Evolutionary conservation across 2,113 vertebrate species (phyloP).

Genomic region (Lycocorax pyrrhopterus): DNA sequence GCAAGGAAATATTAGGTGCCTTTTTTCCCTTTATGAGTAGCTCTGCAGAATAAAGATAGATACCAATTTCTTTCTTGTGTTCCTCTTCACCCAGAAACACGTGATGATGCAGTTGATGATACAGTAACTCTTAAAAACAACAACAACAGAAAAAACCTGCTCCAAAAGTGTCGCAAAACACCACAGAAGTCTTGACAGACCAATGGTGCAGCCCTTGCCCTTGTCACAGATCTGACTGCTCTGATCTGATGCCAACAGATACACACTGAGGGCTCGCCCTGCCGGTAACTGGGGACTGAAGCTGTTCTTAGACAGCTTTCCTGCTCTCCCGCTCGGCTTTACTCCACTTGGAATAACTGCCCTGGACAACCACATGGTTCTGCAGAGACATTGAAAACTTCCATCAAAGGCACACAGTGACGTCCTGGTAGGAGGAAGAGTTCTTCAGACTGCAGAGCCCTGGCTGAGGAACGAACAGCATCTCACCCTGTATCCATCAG

Average conservation of each 20-base stretch:
- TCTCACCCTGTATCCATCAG: neutral
- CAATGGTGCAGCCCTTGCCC: neutral
- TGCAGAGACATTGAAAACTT: neutral
- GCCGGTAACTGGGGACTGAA: neutral
- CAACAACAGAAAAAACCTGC: neutral
- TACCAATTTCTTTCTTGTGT: neutral
- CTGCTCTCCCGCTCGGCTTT: neutral
- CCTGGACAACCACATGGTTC: neutral
- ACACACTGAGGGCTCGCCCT: neutral
- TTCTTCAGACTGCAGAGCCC: neutral
- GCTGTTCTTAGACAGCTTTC: neutral
- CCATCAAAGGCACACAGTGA: neutral
- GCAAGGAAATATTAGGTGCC: neutral
- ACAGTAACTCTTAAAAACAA: neutral
- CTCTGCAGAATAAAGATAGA: neutral
- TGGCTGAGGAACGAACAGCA: neutral
- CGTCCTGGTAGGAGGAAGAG: rapidly evolving
- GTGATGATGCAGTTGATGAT: neutral
- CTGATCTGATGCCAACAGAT: neutral
- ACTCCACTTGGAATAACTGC: neutral
- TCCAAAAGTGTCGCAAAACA: neutral
- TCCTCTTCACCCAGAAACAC: neutral
- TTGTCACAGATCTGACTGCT: neutral
- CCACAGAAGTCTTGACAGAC: neutral
- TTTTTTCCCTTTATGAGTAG: neutral